phyloP scores from a whole-genome alignment of 2,888 invertebrate genomes.

The Muschampia plurimacula region DNA sequence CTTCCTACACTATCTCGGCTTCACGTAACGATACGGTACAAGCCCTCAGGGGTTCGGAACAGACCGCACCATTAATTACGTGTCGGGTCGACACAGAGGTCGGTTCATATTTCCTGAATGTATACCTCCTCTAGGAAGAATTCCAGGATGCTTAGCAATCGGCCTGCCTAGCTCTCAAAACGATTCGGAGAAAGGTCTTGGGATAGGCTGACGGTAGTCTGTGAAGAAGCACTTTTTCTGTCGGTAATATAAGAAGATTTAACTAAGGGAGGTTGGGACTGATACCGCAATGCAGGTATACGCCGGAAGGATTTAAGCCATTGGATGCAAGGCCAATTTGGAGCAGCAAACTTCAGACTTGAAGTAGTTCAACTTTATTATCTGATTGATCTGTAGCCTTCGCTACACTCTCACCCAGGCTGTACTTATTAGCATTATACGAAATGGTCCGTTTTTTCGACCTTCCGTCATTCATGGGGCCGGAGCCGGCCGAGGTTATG shows the following conservation, averaged over 20 bases:
- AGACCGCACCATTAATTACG: slow-evolving; percentile 12
- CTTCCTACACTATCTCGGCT: neutral
- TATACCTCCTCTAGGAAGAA: neutral
- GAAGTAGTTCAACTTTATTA: neutral
- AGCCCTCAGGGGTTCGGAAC: neutral
- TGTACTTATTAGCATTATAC: too few relatives aligned
- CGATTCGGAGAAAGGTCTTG: slow-evolving; percentile 4
- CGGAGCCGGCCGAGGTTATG: too few relatives aligned
- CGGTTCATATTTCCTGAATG: slow-evolving; percentile 11
- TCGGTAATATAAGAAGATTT: neutral
- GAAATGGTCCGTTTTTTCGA: too few relatives aligned
- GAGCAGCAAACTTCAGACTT: neutral
- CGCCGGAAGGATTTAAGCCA: neutral
- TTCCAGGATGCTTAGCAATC: slow-evolving; percentile 4
- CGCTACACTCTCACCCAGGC: too few relatives aligned
- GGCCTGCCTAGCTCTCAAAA: neutral
- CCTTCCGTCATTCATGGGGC: too few relatives aligned
- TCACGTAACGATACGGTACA: neutral
- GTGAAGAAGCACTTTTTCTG: neutral
- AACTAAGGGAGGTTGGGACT: neutral
- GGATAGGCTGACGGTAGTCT: neutral
- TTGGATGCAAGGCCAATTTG: neutral
- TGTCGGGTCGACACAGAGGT: neutral
- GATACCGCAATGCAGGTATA: slow-evolving; percentile 8
- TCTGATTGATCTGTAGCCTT: neutral